Evolutionary conservation across 2,113 vertebrate genomes (phyloP), one percentile per base, ranked within the genome.

Genomic region (Aspidoscelis tigris): DNA sequence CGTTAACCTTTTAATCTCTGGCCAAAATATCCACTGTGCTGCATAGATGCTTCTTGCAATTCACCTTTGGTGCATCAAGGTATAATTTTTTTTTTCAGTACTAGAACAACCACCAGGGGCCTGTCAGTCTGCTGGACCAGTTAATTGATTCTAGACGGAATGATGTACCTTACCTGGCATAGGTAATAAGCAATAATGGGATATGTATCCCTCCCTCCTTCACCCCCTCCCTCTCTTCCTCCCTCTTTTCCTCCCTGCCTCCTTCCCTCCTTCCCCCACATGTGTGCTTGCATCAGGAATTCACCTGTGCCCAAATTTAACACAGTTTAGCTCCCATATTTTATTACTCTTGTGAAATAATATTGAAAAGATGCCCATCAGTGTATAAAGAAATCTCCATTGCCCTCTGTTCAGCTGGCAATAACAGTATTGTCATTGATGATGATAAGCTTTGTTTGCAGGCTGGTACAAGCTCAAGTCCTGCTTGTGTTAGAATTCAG

Each of bases 1-100:
- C 33, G 41, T 84, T 79, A 79, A 84, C 69, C 69, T 69, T 50
- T 84, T 72, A 12, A 39, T 12, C 26, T 43, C 58, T 65, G 76
- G 26, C 20, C 83, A 18, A 68, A 71, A 53, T 8, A 47, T 21
- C 8, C 10, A 47, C 10, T 21, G 5, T 21, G 53, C 18, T 33
- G 20, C 16, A 9, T 26, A 1, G 18, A 11, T 16, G 39, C 78
- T 78, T 8, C 6, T 33, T 50, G 8, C 9, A 39, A 55, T n/a
- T 33, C 65, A 76, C 69, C n/a, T 70, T 39, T 12, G 39, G 16
- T 39, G 14, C 33, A 70, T 33, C 18, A 61, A 1, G 3, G 1
- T 9, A 18, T 18, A 16, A 39, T 61, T 39, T 33, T 61, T 41
- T 33, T 41, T 53, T 76, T n/a, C 20, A 1, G 4, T 11, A 43